These are phyloP conservation scores for Meiosimyza decipiens DNA, from an alignment of 2,888 invertebrate genomes.

Conservation along the genomic window DNA sequence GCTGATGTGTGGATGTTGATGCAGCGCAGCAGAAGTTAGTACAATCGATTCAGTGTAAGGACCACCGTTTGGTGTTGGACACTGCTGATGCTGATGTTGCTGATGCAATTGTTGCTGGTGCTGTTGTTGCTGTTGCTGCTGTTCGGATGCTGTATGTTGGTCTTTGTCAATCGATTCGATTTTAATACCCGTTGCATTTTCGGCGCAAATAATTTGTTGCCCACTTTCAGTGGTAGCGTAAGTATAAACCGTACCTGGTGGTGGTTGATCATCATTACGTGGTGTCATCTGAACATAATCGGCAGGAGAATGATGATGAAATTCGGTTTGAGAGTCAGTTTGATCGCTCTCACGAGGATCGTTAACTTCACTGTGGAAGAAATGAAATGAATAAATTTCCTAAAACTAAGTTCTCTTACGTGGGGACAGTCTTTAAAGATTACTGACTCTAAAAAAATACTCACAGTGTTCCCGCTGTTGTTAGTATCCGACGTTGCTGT, in stretches of 20 bases:
- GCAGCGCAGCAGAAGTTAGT: constrained; percentile 50
- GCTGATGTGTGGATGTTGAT: constrained; percentile 43
- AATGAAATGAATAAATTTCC: background rate
- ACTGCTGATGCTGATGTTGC: constrained; percentile 51
- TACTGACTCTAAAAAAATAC: constrained; percentile 38
- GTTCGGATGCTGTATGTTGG: constrained; percentile 48
- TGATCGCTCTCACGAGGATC: constrained; percentile 59
- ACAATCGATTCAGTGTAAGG: constrained; percentile 55
- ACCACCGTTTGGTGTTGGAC: constrained; percentile 55
- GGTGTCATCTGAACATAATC: constrained; percentile 63
- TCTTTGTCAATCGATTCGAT: constrained; percentile 62
- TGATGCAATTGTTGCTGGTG: constrained; percentile 43
- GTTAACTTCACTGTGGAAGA: constrained; percentile 55
- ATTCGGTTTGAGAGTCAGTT: constrained; percentile 51
- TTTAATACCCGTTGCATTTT: constrained; percentile 58
- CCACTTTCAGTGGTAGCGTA: constrained; percentile 54
- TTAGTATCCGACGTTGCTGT: constrained; percentile 63
- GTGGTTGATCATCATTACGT: constrained; percentile 53
- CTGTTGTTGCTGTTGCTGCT: constrained; percentile 47
- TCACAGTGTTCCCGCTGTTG: constrained; percentile 66
- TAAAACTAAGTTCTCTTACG: background rate
- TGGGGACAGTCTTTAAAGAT: too few relatives aligned
- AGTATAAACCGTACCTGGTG: constrained; percentile 53
- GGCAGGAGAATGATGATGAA: constrained; percentile 56
- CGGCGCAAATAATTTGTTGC: constrained; percentile 57